Conservation (phyloP, 2,113 vertebrate species). For the Pontoporia blainvillei region DNA sequence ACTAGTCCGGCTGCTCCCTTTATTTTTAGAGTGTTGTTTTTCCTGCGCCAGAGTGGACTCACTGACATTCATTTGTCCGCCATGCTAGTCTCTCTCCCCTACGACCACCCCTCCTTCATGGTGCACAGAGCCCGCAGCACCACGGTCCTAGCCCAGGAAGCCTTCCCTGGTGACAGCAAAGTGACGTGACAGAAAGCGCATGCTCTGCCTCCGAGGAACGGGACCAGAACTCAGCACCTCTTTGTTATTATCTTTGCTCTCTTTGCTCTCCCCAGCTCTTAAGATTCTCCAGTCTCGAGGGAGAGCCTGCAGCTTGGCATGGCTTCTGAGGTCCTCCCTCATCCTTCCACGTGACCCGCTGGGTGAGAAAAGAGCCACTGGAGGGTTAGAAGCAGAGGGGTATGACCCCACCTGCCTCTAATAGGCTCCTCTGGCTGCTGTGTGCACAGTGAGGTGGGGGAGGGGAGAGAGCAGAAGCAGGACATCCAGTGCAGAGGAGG, state of each 20-base stretch:
- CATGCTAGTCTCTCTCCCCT: too few species aligned
- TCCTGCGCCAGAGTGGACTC: accelerated
- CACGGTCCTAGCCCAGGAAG: accelerated
- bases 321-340: accelerated
- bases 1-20: background rate
- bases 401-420: accelerated
- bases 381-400: accelerated
- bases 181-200: accelerated
- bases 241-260: accelerated
- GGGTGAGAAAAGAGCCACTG: background rate
- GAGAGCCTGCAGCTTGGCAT: accelerated
- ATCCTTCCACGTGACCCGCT: accelerated
- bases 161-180: background rate
- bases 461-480: background rate
- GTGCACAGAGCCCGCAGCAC: too few species aligned
- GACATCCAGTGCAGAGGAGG: too few species aligned
- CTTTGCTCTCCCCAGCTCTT: background rate
- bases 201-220: accelerated
- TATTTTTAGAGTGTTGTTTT: background rate
- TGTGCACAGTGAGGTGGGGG: accelerated
- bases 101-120: accelerated
- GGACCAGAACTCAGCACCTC: too few species aligned
- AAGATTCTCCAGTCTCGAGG: background rate
- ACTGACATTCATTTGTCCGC: accelerated
- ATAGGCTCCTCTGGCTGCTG: background rate